These are phyloP conservation scores for Phodopus roborovskii DNA, from an alignment of 2,113 vertebrate species.

Conservation along the genomic window DNA sequence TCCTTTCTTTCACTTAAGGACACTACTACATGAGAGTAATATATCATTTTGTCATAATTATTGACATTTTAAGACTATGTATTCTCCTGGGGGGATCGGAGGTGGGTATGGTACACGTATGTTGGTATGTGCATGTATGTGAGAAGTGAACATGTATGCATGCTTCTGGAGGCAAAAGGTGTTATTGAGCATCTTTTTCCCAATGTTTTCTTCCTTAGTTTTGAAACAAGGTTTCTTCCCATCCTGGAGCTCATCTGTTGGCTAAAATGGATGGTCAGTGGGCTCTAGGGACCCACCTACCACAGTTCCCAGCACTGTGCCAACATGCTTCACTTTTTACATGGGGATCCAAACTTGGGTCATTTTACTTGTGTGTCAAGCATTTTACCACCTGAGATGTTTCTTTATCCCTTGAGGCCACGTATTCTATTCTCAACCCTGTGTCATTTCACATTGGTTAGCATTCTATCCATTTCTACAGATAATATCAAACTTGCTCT, in stretches of 20 bases:
- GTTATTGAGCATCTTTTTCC: not conserved
- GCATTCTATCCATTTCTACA: not conserved
- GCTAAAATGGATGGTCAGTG: not conserved
- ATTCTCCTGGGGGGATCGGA: not conserved
- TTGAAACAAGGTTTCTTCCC: not conserved
- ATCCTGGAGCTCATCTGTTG: not conserved
- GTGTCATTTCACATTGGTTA: not conserved
- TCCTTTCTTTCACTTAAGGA: not conserved
- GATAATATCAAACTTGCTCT: not conserved
- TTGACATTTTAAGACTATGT: not conserved
- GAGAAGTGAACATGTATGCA: not conserved
- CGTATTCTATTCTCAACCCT: not conserved
- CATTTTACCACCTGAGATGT: not conserved
- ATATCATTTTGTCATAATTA: not conserved
- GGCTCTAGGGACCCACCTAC: not conserved
- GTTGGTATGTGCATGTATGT: too few relatives aligned
- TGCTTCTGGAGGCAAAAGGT: too few relatives aligned
- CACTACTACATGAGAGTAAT: not conserved
- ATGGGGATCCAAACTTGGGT: not conserved
- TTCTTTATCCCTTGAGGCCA: too few relatives aligned
- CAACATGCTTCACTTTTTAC: too few relatives aligned
- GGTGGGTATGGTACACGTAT: not conserved
- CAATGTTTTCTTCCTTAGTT: not conserved
- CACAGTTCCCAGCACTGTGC: not conserved
- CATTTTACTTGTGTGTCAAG: not conserved